Evolutionary conservation across 1,140 invertebrate genomes (phyloP).

Genomic region (Gerris buenoi): DNA sequence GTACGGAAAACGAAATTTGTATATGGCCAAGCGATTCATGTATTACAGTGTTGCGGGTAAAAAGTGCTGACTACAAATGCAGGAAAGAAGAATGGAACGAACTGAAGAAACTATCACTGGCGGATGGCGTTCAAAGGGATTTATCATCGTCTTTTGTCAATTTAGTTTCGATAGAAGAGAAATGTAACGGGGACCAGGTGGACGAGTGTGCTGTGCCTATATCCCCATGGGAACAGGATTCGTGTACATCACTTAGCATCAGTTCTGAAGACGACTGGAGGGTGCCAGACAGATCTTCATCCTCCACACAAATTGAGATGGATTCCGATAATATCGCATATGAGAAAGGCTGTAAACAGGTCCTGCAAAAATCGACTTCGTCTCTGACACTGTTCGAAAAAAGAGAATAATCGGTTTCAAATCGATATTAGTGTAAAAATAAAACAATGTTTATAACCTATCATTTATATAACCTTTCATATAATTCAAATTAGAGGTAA

Average conservation of each 20-base stretch:
- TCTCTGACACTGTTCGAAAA: no score
- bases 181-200: background rate
- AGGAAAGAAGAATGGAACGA: background rate
- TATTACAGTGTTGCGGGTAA: background rate
- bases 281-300: background rate
- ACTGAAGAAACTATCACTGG: background rate
- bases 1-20: background rate
- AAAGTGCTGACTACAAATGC: background rate
- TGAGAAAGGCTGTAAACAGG: background rate
- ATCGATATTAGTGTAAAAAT: no score
- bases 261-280: background rate
- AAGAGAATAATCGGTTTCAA: no score
- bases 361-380: background rate
- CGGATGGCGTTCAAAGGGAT: background rate
- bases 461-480: no score
- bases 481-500: no score
- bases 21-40: background rate
- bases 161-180: background rate
- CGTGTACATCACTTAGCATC: background rate
- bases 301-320: background rate
- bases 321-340: no score
- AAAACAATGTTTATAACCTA: no score
- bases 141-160: background rate
- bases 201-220: background rate
- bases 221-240: background rate